Base-by-base conservation (phyloP, 1,140 invertebrate species). In the Holotrichia oblita region DNA sequence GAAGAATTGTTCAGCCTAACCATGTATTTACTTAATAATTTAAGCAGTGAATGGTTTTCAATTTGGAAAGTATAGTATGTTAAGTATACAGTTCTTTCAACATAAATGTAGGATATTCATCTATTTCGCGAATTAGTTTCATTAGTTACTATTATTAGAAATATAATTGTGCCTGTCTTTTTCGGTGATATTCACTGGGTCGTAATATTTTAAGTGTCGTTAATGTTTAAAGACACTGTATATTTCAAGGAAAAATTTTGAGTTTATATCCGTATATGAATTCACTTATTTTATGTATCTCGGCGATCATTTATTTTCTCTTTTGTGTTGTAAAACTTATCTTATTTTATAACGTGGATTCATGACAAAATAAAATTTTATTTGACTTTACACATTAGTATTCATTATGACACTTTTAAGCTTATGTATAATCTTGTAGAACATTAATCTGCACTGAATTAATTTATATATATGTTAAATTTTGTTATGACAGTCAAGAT, bases 1-100 rank as follows among this genome's bases (percentile, higher is more conserved):
- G 85, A n/a, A n/a, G n/a, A 78, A 27, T 73, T 42, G 72, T 40
- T 73, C 34, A 73, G n/a, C 2, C 34, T 42, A 73, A 73, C n/a
- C 10, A 42, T 73, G 24, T 24, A 73, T 40, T 12, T 73, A 34
- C n/a, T 73, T 73, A 41, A 42, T 40, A 6, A n/a, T 4, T 40
- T 73, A 17, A 40, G 72, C 22, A 24, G 2, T 64, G 17, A 27
- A 64, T 64, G 24, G 9, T 27, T 64, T 64, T 64, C 22, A 14
- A 64, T 22, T 64, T 64, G 61, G 10, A 64, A 64, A 20, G 24
- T 22, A 10, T 22, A 61, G 7, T 17, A 12, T 64, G 17, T 64
- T 64, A 64, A 20, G 61, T 64, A 27, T 64, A 64, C 61, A 64
- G 61, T 64, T 22, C 20, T 27, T 64, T 64, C 61, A 64, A 64